phyloP scores from a whole-genome alignment of 2,113 vertebrate species.

The Pyxicephalus adspersus region DNA sequence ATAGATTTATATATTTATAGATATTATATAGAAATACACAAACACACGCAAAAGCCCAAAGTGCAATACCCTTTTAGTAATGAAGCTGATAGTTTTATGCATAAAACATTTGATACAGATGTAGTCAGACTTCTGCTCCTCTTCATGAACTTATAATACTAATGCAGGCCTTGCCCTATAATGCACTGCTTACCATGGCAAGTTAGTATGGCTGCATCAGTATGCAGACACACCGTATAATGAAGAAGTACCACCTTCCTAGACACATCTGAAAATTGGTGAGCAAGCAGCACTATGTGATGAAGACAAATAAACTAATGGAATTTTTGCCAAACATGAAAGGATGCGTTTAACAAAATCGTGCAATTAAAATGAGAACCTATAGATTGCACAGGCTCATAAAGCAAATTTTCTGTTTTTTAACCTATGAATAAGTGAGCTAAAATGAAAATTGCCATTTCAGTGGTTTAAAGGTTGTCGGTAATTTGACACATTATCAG shows the following conservation, averaged over 20 bases:
- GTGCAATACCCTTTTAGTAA: conserved; percentile 41
- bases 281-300: conserved; percentile 31
- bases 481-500: background rate
- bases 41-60: conserved; percentile 48
- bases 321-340: background rate
- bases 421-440: background rate
- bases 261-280: conserved; percentile 32
- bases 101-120: conserved; percentile 18
- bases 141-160: background rate
- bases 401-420: no score
- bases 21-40: conserved; percentile 43
- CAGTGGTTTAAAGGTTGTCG: background rate
- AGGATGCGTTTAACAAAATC: no score
- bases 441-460: background rate
- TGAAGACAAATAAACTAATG: background rate
- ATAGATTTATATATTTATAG: conserved; percentile 40
- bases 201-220: background rate
- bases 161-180: background rate
- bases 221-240: background rate
- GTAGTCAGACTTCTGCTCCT: background rate
- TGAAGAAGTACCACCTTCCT: background rate
- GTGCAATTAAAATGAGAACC: no score
- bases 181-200: background rate
- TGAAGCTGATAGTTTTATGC: conserved; percentile 49
- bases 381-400: no score